phyloP scores from a whole-genome alignment of 2,113 vertebrate species.

The Aplodontia rufa region DNA sequence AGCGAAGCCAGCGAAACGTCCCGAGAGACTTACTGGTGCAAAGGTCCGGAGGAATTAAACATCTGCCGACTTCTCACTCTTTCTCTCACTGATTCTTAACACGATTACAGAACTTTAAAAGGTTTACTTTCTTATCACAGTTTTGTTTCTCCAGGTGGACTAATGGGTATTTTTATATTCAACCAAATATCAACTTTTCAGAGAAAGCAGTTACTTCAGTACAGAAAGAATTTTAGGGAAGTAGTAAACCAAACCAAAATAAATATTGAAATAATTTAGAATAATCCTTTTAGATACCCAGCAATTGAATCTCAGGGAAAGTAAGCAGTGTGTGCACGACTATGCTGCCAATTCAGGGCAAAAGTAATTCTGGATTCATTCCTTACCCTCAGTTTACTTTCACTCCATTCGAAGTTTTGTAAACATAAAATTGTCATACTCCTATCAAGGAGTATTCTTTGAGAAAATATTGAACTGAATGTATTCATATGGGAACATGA shows the following conservation, averaged over 20 bases:
- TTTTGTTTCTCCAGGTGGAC: background rate
- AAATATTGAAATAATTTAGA: background rate
- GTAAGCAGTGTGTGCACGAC: background rate
- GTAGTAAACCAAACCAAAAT: background rate
- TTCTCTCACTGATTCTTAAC: slow-evolving; percentile 2
- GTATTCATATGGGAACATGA: background rate
- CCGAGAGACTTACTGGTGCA: slow-evolving; percentile 52
- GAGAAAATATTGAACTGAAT: background rate
- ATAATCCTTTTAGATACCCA: background rate
- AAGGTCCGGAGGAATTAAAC: slow-evolving; percentile 73
- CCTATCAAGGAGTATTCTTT: too few species aligned
- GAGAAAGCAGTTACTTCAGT: background rate
- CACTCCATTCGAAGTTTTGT: background rate
- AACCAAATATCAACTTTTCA: background rate
- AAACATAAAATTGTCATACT: background rate
- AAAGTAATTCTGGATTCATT: background rate
- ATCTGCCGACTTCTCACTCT: slow-evolving; percentile 48
- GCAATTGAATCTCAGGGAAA: background rate
- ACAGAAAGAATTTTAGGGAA: background rate
- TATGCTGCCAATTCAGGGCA: background rate
- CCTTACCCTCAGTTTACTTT: background rate
- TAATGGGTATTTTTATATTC: background rate
- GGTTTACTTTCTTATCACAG: background rate
- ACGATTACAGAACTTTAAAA: background rate
- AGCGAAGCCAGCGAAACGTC: slow-evolving; percentile 63